Base-by-base conservation (phyloP, 2,888 invertebrate genomes). In the Limnephilus marmoratus region DNA sequence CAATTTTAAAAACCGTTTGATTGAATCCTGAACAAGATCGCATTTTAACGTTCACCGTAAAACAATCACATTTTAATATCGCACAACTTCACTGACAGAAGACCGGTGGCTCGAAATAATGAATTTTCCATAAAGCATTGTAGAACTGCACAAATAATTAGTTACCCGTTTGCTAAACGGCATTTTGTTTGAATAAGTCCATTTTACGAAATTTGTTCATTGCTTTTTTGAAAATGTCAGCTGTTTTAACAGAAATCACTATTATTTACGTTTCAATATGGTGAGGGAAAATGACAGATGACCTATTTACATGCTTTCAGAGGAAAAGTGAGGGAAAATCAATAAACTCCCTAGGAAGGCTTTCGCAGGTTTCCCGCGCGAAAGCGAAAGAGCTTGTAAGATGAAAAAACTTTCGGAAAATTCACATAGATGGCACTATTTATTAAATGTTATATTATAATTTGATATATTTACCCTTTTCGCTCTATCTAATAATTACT, bases 1-100 rank as follows among this genome's bases (percentile, higher is more conserved):
- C 92, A n/a, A 85, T 85, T 85, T 90, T 91, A 37, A 92, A 92
- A 81, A 93, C 90, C 9, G 93, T 90, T 85, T 92, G 45, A 87
- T 91, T 85, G 15, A 93, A 81, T 29, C 92, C 92, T 9, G 92
- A 90, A 45, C 91, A 93, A 34, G 93, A 81, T 49, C 89, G 91
- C 91, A 91, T 91, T 37, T 53, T 91, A 91, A 15, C 37, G 68
- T 86, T 90, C 81, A 41, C 4, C 31, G 18, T 91, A 37, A 91
- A 81, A 82, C 18, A 83, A n/a, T 90, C 68, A 89, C 34, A 68
- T 41, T 80, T 81, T 13, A 90, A 68, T 89, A 92, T 88, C 93
- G 91, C 18, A 93, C 90, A 3, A 93, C 93, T 90, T 93, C 93
- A 45, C 91, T 90, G 15, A 91, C 91, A 45, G 83, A 90, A 81